Evolutionary conservation across 2,113 vertebrate genomes (phyloP), one percentile per base, ranked within the genome.

Genomic region (Alethe castanea): DNA sequence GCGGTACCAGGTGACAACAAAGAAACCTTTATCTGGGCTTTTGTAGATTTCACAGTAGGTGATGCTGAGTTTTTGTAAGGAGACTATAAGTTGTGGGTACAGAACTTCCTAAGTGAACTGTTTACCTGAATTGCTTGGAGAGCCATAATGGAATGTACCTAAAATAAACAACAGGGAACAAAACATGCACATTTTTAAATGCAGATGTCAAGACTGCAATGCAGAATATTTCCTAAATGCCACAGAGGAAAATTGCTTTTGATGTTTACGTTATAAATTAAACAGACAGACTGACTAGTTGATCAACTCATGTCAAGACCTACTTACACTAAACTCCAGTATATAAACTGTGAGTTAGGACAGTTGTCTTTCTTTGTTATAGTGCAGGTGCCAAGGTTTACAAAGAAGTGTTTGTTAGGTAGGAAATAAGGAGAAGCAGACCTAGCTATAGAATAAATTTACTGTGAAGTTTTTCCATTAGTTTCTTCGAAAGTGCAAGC

Each of bases 1-100:
- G 3, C 38, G n/a, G 19, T 76, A 79, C 76, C 31, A 78, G 76
- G 67, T 95, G 82, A 87, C 73, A 96, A 93, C 40, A 91, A 92
- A 84, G 66, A 84, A 92, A 26, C 26, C 3, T 67, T 94, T 62
- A 69, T 89, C 77, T 76, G 17, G 31, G 22, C 72, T 60, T 24
- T 22, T 72, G 31, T 57, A 45, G 57, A 38, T 89, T 90, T 92
- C 73, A 77, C 52, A 66, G 48, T 24, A 60, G 86, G 31, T 86
- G 77, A 54, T 88, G 42, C 44, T 19, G 62, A 48, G 29, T 73
- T 92, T 64, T 57, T 81, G 35, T 47, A 69, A 92, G 76, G 23
- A 28, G n/a, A n/a, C 24, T 47, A 0, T 65, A 40, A 48, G n/a
- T 48, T 93, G 52, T 59, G 53, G 47, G 31, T 54, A 54, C 71